phyloP scores from a whole-genome alignment of 1,140 invertebrate species.

The Latrodectus geometricus region DNA sequence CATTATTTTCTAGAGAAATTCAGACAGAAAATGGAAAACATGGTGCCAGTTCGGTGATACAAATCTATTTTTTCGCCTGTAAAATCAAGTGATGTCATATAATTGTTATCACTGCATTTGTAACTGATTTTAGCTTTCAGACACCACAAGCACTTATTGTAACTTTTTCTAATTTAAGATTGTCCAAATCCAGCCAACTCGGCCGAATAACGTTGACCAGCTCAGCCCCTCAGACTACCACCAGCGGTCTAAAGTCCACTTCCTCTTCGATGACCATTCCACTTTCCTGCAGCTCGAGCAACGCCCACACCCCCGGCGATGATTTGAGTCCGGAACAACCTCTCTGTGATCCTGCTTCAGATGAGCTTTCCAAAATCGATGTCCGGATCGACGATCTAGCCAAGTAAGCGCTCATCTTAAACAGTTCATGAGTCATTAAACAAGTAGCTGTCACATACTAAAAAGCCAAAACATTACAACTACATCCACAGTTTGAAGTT shows the following conservation, averaged over 20 bases:
- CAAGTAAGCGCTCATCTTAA: neutral
- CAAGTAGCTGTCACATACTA: too few species aligned
- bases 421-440: neutral
- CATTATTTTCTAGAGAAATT: too few species aligned
- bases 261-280: slow-evolving; percentile 58
- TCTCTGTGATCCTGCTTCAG: slow-evolving; percentile 17
- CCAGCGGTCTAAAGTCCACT: slow-evolving; percentile 57
- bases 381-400: slow-evolving; percentile 39
- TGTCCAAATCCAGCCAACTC: slow-evolving; percentile 48
- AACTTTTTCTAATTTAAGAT: neutral
- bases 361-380: slow-evolving; percentile 44
- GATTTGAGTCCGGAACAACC: slow-evolving; percentile 51
- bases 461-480: too few species aligned
- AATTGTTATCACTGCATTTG: too few species aligned
- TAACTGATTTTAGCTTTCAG: too few species aligned
- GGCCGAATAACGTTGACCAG: slow-evolving; percentile 49
- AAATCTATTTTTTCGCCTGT: too few species aligned
- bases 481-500: too few species aligned
- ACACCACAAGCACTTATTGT: too few species aligned
- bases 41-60: too few species aligned
- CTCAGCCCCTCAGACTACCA: slow-evolving; percentile 39
- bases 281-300: slow-evolving; percentile 53
- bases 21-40: too few species aligned
- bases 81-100: too few species aligned
- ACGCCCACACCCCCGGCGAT: slow-evolving; percentile 51